Conservation (phyloP, 2,888 invertebrate species). For the Piscicola geometra region DNA sequence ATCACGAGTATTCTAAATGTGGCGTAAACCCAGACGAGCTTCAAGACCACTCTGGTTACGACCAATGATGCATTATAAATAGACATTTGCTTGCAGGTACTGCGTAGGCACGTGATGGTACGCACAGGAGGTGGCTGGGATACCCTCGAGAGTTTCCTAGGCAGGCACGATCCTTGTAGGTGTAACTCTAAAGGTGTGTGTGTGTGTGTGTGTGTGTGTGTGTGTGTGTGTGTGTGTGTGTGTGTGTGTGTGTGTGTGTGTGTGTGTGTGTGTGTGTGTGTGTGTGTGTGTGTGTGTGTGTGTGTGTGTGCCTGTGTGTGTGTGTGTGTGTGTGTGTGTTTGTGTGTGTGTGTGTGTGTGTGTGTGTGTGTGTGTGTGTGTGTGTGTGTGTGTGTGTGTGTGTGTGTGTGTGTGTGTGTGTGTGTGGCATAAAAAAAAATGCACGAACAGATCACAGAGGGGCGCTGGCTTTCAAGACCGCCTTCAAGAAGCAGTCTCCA, state of each 20-base stretch:
- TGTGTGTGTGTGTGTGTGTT: constrained; percentile 24
- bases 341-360: constrained; percentile 22
- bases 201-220: constrained; percentile 28
- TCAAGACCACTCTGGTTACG: too few species aligned
- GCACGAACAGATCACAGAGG: constrained; percentile 38
- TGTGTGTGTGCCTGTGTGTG: not conserved
- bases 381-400: constrained; percentile 13
- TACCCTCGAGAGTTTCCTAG: constrained; percentile 87
- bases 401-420: constrained; percentile 30
- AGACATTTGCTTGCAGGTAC: constrained; percentile 68
- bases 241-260: constrained; percentile 21
- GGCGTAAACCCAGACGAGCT: too few species aligned
- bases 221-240: constrained; percentile 30
- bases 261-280: constrained; percentile 28
- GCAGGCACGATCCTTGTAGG: constrained; percentile 93
- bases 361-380: constrained; percentile 7
- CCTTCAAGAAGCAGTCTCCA: not conserved
- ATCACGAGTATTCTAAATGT: too few species aligned
- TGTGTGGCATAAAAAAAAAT: too few species aligned
- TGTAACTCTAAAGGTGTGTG: constrained; percentile 44
- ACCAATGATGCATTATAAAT: too few species aligned
- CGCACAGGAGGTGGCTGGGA: constrained; percentile 96
- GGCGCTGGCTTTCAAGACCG: constrained; percentile 29
- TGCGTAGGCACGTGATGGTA: constrained; percentile 95
- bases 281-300: constrained; percentile 1